Evolutionary conservation across 2,888 invertebrate species (phyloP).

Genomic region (Pseudoips prasinana): DNA sequence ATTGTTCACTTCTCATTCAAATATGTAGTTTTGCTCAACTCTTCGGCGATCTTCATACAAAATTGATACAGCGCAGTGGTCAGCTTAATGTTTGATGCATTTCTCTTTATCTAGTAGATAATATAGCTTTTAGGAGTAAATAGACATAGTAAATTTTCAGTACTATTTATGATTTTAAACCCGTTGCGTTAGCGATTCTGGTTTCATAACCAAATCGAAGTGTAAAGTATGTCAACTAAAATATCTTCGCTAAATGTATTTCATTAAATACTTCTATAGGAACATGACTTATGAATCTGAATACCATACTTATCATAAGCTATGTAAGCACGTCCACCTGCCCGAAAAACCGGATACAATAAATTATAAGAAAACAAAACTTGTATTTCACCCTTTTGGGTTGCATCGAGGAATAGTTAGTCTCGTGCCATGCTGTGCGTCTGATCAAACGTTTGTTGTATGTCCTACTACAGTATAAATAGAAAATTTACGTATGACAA

Average conservation of each 20-base stretch:
- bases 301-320: conserved; percentile 20
- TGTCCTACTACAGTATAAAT: conserved; percentile 11
- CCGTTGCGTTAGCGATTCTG: too few species aligned
- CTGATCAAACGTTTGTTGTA: conserved; percentile 29
- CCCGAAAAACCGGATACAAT: conserved; percentile 70
- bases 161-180: too few species aligned
- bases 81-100: too few species aligned
- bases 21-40: too few species aligned
- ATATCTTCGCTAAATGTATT: conserved; percentile 24
- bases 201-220: too few species aligned
- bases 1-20: too few species aligned
- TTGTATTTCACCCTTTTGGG: conserved; percentile 53
- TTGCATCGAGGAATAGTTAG: conserved; percentile 38
- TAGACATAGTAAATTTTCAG: too few species aligned
- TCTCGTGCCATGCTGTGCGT: conserved; percentile 48
- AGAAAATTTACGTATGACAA: conserved; percentile 18
- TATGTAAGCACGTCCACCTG: conserved; percentile 71
- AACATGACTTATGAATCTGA: conserved; percentile 27
- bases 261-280: conserved; percentile 24
- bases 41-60: too few species aligned
- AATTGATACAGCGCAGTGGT: too few species aligned
- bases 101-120: too few species aligned
- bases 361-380: conserved; percentile 69
- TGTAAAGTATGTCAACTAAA: conserved; percentile 17
- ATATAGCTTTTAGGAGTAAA: too few species aligned